A percentile compares a stretch with the other conserved stretches of the same genome.
Conservation (phyloP, 1,140 invertebrate genomes). For the Magallana ariakensis region DNA sequence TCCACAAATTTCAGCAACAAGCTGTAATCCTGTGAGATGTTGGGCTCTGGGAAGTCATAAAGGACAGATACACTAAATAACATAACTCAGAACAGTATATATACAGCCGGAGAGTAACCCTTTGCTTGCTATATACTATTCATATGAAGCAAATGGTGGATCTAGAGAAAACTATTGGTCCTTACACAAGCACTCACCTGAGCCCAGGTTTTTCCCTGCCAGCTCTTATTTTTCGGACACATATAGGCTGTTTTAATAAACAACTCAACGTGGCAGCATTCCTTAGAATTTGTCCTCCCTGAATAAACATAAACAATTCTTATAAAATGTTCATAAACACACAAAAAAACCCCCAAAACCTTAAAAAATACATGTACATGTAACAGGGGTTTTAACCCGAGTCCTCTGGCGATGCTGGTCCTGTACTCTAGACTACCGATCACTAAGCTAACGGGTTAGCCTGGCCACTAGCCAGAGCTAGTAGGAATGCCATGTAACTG, state of each 20-base stretch:
- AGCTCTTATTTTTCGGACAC: slow-evolving; percentile 89
- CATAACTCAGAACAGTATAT: not conserved
- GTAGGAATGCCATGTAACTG: too few species aligned
- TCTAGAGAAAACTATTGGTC: too few species aligned
- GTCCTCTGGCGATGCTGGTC: too few species aligned
- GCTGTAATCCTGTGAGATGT: slow-evolving; percentile 90
- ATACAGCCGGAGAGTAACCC: too few species aligned
- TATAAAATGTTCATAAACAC: not conserved
- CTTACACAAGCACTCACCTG: slow-evolving; percentile 78
- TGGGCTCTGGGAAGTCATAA: slow-evolving; percentile 83
- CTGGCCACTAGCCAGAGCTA: too few species aligned
- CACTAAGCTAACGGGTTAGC: too few species aligned
- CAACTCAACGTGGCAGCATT: slow-evolving; percentile 89
- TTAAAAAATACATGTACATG: too few species aligned
- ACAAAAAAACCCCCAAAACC: too few species aligned
- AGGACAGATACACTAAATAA: not conserved
- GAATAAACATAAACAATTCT: slow-evolving; percentile 50
- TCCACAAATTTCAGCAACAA: slow-evolving; percentile 86
- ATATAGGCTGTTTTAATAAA: slow-evolving; percentile 86
- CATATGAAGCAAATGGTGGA: too few species aligned
- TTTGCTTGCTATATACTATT: too few species aligned
- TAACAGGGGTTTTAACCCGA: too few species aligned
- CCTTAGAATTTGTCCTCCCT: slow-evolving; percentile 94
- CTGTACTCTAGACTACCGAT: too few species aligned
- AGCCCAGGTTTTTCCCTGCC: slow-evolving; percentile 90